These are phyloP conservation scores for Sitophilus oryzae DNA, from an alignment of 1,140 invertebrate genomes.

Conservation along the genomic window DNA sequence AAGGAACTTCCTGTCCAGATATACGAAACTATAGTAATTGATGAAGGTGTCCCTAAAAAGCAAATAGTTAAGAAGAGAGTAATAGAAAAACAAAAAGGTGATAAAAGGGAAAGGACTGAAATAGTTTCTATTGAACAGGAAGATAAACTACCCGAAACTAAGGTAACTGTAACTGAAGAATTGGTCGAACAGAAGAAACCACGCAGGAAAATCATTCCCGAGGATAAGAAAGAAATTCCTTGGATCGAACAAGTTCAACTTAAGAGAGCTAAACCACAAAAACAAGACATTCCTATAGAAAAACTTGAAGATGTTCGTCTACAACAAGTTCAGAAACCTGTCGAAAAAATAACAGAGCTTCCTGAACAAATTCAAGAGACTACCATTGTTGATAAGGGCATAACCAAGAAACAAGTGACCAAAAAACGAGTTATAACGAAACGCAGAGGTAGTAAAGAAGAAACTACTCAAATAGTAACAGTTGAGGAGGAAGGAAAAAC, in stretches of 20 bases:
- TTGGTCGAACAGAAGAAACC: constrained; percentile 28
- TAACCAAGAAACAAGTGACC: constrained; percentile 11
- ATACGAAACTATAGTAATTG: constrained; percentile 38
- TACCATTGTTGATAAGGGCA: constrained; percentile 26
- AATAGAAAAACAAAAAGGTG: constrained; percentile 31
- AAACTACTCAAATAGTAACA: constrained; percentile 40
- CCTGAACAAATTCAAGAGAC: constrained; percentile 24
- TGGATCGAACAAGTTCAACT: constrained; percentile 22
- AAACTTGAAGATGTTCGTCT: constrained; percentile 30
- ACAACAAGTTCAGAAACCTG: constrained; percentile 29
- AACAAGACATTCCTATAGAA: constrained; percentile 33
- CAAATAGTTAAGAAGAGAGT: constrained; percentile 38
- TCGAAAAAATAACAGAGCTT: constrained; percentile 24
- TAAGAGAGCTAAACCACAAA: constrained; percentile 35
- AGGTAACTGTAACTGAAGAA: constrained; percentile 24
- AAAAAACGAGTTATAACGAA: constrained; percentile 29
- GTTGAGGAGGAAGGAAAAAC: constrained; percentile 35
- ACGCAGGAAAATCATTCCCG: constrained; percentile 31
- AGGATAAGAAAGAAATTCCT: constrained; percentile 40
- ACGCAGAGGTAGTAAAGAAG: constrained; percentile 33
- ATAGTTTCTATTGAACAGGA: constrained; percentile 37
- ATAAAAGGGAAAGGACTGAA: constrained; percentile 32
- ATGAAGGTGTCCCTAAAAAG: constrained; percentile 29
- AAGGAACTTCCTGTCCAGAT: constrained; percentile 16
- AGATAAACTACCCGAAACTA: constrained; percentile 24